Conservation (phyloP, 2,888 invertebrate species). For the Malthinus flaveolus region DNA sequence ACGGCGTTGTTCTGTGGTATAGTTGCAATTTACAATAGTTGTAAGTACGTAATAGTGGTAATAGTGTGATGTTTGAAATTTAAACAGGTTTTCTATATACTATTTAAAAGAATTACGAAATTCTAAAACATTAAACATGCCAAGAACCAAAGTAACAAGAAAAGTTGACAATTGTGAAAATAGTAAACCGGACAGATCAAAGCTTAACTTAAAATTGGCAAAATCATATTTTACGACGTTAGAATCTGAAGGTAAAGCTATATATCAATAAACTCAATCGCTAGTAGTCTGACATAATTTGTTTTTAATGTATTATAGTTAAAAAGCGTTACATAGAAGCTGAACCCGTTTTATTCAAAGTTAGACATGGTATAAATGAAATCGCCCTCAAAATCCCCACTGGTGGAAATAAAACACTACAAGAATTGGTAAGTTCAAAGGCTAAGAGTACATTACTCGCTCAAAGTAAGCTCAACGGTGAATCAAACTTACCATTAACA, state of each 20-base stretch:
- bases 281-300: too few species aligned
- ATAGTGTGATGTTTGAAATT: too few species aligned
- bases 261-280: neutral
- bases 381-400: neutral
- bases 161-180: neutral
- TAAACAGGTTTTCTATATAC: too few species aligned
- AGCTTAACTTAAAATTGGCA: constrained; percentile 1
- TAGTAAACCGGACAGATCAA: constrained; percentile 1
- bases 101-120: too few species aligned
- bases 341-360: constrained; percentile 6
- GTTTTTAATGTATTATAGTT: neutral
- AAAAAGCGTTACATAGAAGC: constrained; percentile 27
- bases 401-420: neutral
- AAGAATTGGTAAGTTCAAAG: neutral
- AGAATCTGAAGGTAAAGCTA: constrained; percentile 16
- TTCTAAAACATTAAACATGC: constrained; percentile 5
- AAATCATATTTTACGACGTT: constrained; percentile 8
- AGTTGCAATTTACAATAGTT: too few species aligned
- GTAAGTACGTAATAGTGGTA: too few species aligned
- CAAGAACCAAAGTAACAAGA: constrained; percentile 15
- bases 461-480: too few species aligned
- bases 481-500: too few species aligned
- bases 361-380: neutral
- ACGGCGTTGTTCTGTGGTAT: too few species aligned
- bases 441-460: too few species aligned